Evolutionary conservation across 2,113 vertebrate species (phyloP).

Genomic region (Pipa parva): DNA sequence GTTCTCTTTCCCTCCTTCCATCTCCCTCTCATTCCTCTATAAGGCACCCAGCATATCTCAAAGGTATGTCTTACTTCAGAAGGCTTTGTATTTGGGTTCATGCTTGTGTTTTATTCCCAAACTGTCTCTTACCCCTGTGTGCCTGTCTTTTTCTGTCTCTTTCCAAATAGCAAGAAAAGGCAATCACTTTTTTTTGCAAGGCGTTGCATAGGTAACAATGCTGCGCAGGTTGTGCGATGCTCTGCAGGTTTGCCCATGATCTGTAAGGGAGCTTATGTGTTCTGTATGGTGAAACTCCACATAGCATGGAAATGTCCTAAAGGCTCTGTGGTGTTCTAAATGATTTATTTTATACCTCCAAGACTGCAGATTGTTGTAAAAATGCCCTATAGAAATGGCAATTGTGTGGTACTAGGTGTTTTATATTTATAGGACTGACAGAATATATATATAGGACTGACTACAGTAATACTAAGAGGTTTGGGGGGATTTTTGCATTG

Average conservation of each 20-base stretch:
- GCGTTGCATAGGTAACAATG: background rate
- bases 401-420: too few relatives aligned
- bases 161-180: background rate
- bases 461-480: too few relatives aligned
- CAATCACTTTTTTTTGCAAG: background rate
- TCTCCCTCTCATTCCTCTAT: slow-evolving; percentile 13
- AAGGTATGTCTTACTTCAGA: slow-evolving; percentile 23
- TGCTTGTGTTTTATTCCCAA: background rate
- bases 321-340: too few relatives aligned
- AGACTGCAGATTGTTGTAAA: too few relatives aligned
- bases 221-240: background rate
- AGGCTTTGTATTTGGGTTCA: background rate
- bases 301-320: background rate
- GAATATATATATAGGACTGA: too few relatives aligned
- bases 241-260: background rate
- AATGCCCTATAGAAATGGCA: too few relatives aligned
- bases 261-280: background rate
- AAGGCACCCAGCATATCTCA: slow-evolving; percentile 1
- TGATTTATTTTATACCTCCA: too few relatives aligned
- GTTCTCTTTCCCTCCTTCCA: slow-evolving; percentile 14
- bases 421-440: too few relatives aligned
- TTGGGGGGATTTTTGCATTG: too few relatives aligned
- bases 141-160: background rate
- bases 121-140: background rate
- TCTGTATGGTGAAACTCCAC: too few relatives aligned